These are phyloP conservation scores for Chionis minor DNA, from an alignment of 2,113 vertebrate genomes.

Conservation along the genomic window DNA sequence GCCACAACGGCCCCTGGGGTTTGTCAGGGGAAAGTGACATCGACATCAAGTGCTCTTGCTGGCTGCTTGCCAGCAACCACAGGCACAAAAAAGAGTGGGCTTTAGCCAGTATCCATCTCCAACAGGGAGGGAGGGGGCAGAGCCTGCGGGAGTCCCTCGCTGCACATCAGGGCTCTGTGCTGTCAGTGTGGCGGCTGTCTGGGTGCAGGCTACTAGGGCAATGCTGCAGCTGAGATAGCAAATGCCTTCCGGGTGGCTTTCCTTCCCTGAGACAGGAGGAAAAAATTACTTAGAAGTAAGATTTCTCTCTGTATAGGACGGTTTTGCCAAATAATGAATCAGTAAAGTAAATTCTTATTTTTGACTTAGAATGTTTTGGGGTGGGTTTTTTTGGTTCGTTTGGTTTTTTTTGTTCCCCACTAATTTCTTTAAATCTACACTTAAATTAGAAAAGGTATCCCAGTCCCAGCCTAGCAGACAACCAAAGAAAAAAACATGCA, in stretches of 20 bases:
- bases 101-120: background rate
- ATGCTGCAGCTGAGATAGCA: background rate
- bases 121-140: background rate
- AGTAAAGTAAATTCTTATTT: background rate
- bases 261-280: background rate
- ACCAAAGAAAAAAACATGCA: background rate
- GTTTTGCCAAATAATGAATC: background rate
- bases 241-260: background rate
- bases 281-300: background rate
- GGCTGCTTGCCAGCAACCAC: background rate
- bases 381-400: no score
- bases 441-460: background rate
- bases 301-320: background rate
- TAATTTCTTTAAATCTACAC: background rate
- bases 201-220: background rate
- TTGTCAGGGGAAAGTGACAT: background rate
- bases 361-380: background rate
- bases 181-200: background rate
- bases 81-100: background rate
- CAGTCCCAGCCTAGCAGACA: background rate
- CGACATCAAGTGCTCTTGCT: background rate
- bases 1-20: background rate
- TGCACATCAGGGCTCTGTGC: background rate
- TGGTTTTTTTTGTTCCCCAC: background rate
- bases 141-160: background rate